Percentiles rank a stretch among this genome's conserved stretches.
These are phyloP conservation scores for Lepisosteus osseus DNA, from an alignment of 2,113 vertebrate species.

Conservation along the genomic window DNA sequence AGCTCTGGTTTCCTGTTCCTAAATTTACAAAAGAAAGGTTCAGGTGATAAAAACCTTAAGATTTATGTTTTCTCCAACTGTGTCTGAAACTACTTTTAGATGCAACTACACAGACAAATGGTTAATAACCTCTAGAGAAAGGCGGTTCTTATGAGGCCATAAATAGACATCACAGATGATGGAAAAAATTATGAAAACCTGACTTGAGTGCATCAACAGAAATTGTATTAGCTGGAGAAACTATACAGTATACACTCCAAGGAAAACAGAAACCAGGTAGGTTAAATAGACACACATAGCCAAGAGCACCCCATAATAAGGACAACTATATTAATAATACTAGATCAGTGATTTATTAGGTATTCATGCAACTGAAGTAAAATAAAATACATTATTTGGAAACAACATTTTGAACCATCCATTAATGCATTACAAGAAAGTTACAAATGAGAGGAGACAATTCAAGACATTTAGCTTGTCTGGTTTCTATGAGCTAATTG, in stretches of 20 bases:
- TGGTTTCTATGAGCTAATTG: too few species aligned
- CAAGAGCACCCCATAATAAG: not conserved
- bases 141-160: not conserved
- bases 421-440: too few species aligned
- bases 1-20: too few species aligned
- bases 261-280: not conserved
- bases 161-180: not conserved
- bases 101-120: not conserved
- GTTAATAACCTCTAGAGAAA: not conserved
- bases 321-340: not conserved
- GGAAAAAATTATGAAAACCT: not conserved
- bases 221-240: not conserved
- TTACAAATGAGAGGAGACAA: too few species aligned
- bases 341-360: not conserved
- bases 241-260: not conserved
- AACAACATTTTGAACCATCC: not conserved
- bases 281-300: not conserved
- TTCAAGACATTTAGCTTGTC: too few species aligned
- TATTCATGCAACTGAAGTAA: not conserved
- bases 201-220: not conserved
- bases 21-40: too few species aligned
- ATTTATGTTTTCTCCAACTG: not conserved
- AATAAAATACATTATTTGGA: slow-evolving; percentile 1
- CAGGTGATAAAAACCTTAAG: too few species aligned
- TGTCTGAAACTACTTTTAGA: not conserved